Evolutionary conservation across 2,888 invertebrate genomes (phyloP).

Genomic region (Nomada hirtipes): DNA sequence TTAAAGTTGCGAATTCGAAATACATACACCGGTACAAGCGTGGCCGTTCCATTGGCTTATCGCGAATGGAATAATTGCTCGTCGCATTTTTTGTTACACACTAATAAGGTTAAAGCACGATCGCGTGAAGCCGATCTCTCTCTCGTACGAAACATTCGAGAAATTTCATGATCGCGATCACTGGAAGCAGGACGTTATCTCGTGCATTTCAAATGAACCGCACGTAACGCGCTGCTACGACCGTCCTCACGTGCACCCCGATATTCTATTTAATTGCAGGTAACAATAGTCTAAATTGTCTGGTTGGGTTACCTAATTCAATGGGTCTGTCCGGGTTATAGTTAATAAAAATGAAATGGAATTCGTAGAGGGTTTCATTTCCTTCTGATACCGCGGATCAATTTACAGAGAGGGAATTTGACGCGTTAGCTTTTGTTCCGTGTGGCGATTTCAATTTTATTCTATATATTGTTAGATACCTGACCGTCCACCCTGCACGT

Average conservation of each 20-base stretch:
- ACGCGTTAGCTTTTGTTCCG: too few relatives aligned
- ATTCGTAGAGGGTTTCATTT: not conserved
- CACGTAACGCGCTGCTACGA: slow-evolving; percentile 14
- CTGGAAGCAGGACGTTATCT: slow-evolving; percentile 1
- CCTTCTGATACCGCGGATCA: too few relatives aligned
- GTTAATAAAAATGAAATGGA: slow-evolving; percentile 12
- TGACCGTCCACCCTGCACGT: too few relatives aligned
- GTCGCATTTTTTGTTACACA: slow-evolving; percentile 21
- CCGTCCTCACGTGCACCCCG: not conserved
- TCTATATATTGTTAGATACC: too few relatives aligned
- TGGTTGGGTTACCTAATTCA: slow-evolving; percentile 1
- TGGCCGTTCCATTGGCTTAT: slow-evolving; percentile 46
- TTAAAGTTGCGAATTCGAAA: slow-evolving; percentile 46
- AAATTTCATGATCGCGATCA: slow-evolving; percentile 36
- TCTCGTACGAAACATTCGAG: slow-evolving; percentile 5
- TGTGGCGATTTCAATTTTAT: too few relatives aligned
- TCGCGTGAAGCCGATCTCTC: slow-evolving; percentile 22
- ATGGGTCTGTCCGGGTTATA: not conserved
- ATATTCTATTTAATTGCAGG: slow-evolving; percentile 32
- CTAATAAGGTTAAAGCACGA: not conserved
- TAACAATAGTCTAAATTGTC: slow-evolving; percentile 24
- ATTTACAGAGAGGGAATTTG: too few relatives aligned
- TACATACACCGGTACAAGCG: slow-evolving; percentile 24
- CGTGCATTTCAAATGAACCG: slow-evolving; percentile 38
- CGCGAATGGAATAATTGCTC: slow-evolving; percentile 49